A percentile compares a stretch with the other conserved stretches of the same genome.
phyloP scores from a whole-genome alignment of 1,140 invertebrate genomes.

The Caenorhabditis brenneri region DNA sequence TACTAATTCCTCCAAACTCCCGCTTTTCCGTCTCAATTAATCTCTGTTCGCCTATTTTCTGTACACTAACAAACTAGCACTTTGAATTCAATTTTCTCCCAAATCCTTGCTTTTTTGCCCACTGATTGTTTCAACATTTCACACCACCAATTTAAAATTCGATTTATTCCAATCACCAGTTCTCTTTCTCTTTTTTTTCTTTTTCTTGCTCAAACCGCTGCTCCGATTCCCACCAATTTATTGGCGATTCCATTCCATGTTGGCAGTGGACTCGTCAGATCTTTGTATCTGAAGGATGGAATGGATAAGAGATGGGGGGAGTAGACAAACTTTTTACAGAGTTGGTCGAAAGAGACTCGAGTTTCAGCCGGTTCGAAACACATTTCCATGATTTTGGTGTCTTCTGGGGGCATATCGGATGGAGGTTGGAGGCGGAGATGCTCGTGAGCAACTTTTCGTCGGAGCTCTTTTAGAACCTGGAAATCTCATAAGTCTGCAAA shows the following conservation, averaged over 20 bases:
- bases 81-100: constrained; percentile 6
- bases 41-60: not conserved
- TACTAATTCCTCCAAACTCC: too few species aligned
- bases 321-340: not conserved
- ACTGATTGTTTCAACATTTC: not conserved
- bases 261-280: not conserved
- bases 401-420: not conserved
- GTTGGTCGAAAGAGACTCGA: not conserved
- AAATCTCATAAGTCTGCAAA: too few species aligned
- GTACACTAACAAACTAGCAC: not conserved
- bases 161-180: not conserved
- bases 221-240: constrained; percentile 5
- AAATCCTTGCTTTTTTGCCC: not conserved
- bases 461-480: constrained; percentile 18
- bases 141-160: not conserved
- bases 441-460: not conserved
- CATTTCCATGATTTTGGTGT: constrained; percentile 3
- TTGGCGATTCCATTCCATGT: constrained; percentile 20
- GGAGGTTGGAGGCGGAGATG: constrained; percentile 7
- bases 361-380: constrained; percentile 3
- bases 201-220: not conserved
- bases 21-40: too few species aligned
- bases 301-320: not conserved
- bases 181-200: not conserved
- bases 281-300: not conserved